These are phyloP conservation scores for Latrodectus hesperus DNA, from an alignment of 2,888 invertebrate genomes.

Conservation along the genomic window DNA sequence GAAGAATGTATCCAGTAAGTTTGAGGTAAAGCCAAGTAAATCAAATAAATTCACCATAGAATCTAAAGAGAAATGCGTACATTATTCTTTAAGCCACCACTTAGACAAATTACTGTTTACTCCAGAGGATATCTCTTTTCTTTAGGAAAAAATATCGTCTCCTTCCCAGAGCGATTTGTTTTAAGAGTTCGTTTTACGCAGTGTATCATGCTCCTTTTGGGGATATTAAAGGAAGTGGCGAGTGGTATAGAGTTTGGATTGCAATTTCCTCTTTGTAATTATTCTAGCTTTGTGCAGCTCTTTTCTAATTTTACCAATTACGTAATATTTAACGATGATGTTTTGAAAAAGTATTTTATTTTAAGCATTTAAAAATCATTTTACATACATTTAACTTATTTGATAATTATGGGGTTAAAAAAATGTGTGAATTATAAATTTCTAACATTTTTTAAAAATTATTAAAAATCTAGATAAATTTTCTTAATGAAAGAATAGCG, in stretches of 20 bases:
- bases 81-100: slow-evolving; percentile 2
- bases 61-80: no score
- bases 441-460: no score
- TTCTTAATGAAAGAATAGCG: no score
- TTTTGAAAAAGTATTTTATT: no score
- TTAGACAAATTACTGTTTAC: not conserved
- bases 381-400: no score
- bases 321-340: not conserved
- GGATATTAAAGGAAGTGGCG: slow-evolving; percentile 18
- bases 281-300: not conserved
- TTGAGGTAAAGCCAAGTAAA: no score
- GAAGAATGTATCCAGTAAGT: no score
- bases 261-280: not conserved
- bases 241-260: not conserved
- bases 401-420: no score
- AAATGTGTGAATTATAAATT: no score
- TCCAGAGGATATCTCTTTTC: not conserved
- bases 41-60: no score
- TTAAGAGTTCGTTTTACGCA: slow-evolving; percentile 30
- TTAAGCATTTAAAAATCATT: no score
- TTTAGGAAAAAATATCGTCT: not conserved
- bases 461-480: no score
- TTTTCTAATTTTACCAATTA: not conserved
- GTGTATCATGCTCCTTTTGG: slow-evolving; percentile 28
- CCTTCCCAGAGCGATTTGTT: slow-evolving; percentile 36